Evolutionary conservation across 1,140 invertebrate genomes (phyloP).

Genomic region (Tribolium castaneum): DNA sequence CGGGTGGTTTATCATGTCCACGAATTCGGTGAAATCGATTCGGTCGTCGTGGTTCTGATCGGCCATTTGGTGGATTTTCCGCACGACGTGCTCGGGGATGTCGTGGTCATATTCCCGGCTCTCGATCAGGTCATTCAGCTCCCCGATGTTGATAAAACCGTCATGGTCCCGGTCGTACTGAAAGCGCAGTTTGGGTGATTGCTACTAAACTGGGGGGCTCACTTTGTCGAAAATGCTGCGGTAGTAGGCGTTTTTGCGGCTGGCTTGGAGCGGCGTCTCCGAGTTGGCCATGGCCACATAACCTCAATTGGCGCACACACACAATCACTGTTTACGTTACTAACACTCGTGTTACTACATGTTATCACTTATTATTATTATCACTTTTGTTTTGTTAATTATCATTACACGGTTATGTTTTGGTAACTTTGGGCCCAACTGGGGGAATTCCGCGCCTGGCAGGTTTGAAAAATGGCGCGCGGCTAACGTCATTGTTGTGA

Average conservation of each 20-base stretch:
- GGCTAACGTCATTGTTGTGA: constrained; percentile 43
- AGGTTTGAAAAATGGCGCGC: not conserved
- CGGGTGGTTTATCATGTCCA: constrained; percentile 77
- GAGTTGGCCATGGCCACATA: constrained; percentile 9
- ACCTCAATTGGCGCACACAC: not conserved
- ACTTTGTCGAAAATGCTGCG: constrained; percentile 34
- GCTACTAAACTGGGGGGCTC: not conserved
- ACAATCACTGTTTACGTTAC: not conserved
- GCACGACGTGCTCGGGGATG: constrained; percentile 76
- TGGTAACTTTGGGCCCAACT: not conserved
- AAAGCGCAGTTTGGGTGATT: constrained; percentile 49
- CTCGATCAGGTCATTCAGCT: constrained; percentile 75
- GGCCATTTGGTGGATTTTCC: constrained; percentile 75
- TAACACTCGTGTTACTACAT: not conserved
- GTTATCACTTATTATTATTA: not conserved
- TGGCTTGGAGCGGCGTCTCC: constrained; percentile 1
- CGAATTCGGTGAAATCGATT: constrained; percentile 83
- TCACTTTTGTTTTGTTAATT: not conserved
- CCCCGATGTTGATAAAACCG: constrained; percentile 76
- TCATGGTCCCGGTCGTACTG: constrained; percentile 82
- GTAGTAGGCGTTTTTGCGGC: constrained; percentile 25
- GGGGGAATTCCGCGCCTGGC: not conserved
- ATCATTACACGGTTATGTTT: not conserved
- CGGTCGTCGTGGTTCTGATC: constrained; percentile 80
- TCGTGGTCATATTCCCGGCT: constrained; percentile 73